Conservation (phyloP, 2,113 vertebrate genomes). For the Manacus vitellinus region DNA sequence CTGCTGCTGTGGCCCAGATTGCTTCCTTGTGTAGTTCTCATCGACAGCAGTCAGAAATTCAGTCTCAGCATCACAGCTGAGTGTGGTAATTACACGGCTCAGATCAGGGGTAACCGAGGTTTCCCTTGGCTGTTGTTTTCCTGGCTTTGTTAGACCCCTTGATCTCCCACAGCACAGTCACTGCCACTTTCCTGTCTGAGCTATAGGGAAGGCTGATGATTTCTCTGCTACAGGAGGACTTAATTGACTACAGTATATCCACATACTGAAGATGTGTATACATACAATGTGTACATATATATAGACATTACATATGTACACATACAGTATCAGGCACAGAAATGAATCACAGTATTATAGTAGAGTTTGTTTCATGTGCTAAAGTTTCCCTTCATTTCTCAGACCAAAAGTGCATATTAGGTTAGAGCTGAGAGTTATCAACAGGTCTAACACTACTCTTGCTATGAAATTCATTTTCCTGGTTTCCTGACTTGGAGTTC, state of each 20-base stretch:
- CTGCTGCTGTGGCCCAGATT: neutral
- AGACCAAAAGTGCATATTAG: neutral
- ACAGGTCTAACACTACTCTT: neutral
- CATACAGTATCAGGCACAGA: neutral
- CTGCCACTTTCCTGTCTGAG: neutral
- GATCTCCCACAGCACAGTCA: neutral
- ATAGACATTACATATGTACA: too few species aligned
- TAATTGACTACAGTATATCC: neutral
- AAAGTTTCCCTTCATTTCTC: neutral
- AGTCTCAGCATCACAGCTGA: neutral
- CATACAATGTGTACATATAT: neutral
- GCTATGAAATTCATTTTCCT: neutral
- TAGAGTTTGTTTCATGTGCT: neutral
- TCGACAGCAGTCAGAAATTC: neutral
- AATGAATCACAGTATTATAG: neutral
- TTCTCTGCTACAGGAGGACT: neutral
- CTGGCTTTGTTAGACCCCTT: neutral
- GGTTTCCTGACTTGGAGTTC: neutral
- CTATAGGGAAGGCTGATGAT: neutral
- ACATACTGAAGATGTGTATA: too few species aligned
- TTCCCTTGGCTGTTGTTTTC: neutral
- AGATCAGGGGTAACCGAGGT: neutral
- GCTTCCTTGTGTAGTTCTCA: neutral
- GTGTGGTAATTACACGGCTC: accelerated
- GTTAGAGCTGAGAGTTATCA: neutral